A percentile compares a stretch with the other conserved stretches of the same genome.
Evolutionary conservation across 2,113 vertebrate species (phyloP).

Genomic region (Hassar affinis): DNA sequence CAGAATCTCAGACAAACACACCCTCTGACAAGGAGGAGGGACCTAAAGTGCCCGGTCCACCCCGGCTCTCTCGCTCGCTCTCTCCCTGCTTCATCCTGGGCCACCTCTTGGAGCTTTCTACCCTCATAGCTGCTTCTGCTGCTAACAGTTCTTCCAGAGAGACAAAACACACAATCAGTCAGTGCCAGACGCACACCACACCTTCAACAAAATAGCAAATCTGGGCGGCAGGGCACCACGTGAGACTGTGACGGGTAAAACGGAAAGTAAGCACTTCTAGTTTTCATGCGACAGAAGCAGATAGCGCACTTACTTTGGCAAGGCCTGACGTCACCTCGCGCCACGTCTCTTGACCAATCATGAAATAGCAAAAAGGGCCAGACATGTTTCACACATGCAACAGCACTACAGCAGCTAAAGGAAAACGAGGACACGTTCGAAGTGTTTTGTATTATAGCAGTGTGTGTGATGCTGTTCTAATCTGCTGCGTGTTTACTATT

Average conservation of each 20-base stretch:
- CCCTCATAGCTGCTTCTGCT: constrained; percentile 38
- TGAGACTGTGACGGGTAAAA: background rate
- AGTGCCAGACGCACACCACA: constrained; percentile 44
- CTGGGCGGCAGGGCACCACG: constrained; percentile 25
- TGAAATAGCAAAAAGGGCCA: constrained; percentile 56
- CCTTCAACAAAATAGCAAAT: constrained; percentile 34
- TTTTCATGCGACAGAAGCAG: constrained; percentile 59
- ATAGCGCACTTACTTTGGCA: constrained; percentile 70
- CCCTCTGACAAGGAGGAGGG: constrained; percentile 57
- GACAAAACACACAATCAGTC: constrained; percentile 22
- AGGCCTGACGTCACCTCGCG: constrained; percentile 89
- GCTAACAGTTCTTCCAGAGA: constrained; percentile 30
- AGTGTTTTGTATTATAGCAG: background rate
- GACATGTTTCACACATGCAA: constrained; percentile 5
- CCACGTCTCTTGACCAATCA: constrained; percentile 87
- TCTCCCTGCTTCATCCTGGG: constrained; percentile 46
- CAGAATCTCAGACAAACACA: constrained; percentile 28
- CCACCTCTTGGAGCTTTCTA: constrained; percentile 52
- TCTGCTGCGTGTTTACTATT: constrained; percentile 66
- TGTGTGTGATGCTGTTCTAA: constrained; percentile 26
- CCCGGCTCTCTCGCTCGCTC: constrained; percentile 56
- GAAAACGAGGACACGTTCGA: constrained; percentile 1
- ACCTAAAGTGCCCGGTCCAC: constrained; percentile 53
- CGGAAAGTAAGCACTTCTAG: background rate
- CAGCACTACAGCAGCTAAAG: background rate